These are phyloP conservation scores for Allygus modestus DNA, from an alignment of 2,888 invertebrate species.

Conservation along the genomic window DNA sequence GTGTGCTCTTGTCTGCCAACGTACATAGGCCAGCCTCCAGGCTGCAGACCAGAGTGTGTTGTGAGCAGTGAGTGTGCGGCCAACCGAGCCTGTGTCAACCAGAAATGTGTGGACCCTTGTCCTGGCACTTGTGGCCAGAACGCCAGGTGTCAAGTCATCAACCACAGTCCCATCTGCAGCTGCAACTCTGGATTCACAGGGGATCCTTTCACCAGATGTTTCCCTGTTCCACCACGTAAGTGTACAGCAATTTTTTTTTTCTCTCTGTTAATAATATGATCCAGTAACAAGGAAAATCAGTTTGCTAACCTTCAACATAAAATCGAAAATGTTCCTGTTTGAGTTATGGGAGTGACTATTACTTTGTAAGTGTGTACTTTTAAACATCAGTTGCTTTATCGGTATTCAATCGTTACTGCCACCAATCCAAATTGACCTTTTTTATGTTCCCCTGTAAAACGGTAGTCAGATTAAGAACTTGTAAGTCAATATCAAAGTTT, in stretches of 20 bases:
- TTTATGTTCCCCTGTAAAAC: too few species aligned
- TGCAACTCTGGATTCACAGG: conserved; percentile 77
- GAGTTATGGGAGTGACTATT: too few species aligned
- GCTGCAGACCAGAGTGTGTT: conserved; percentile 83
- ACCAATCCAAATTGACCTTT: too few species aligned
- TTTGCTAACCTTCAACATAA: too few species aligned
- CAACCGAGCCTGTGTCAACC: conserved; percentile 80
- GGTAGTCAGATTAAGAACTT: too few species aligned
- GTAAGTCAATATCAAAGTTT: too few species aligned
- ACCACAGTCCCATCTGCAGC: conserved; percentile 79
- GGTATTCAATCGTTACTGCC: too few species aligned
- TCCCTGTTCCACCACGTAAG: conserved; percentile 71
- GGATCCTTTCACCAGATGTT: conserved; percentile 76
- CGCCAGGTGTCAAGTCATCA: conserved; percentile 78
- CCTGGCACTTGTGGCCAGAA: conserved; percentile 78
- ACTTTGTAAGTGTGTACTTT: too few species aligned
- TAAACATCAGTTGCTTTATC: too few species aligned
- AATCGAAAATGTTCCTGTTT: too few species aligned
- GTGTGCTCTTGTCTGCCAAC: conserved; percentile 83
- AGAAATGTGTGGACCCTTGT: conserved; percentile 83
- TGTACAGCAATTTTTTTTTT: not conserved
- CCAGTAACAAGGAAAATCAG: too few species aligned
- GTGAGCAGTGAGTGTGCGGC: conserved; percentile 80
- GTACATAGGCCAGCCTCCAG: conserved; percentile 85
- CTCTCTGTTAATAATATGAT: too few species aligned